Base-by-base conservation (phyloP, 2,113 vertebrate species). In the Corvus hawaiiensis region DNA sequence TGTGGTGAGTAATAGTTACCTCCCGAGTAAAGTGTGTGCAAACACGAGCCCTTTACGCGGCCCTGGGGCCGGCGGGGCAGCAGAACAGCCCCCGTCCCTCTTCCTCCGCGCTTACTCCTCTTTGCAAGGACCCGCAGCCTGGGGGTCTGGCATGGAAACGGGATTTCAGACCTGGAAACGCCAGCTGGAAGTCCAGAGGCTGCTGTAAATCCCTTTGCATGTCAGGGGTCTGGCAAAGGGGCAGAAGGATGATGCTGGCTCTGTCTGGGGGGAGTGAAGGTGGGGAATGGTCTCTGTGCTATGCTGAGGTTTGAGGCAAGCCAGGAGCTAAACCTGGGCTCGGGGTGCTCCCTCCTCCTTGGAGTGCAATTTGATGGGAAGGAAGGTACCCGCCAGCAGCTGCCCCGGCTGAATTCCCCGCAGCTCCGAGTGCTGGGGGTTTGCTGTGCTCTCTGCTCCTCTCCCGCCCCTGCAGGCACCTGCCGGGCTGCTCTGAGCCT, bases 1-100 rank as follows among this genome's bases (percentile, higher is more conserved):
- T 15, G 72, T 2, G 24, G 67, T 16, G 78, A 63, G 44, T n/a
- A 21, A 13, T 0, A 16, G 26, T 9, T 13, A 27, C 41, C 13
- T 13, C 15, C 5, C 3, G 1, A 1, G 32, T 6, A 3, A n/a
- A 37, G 39, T 0, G 16, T 19, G 39, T 12, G 56, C 41, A 61
- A 6, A 51, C 27, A 2, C 0, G 20, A 18, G 33, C 27, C n/a
- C 6, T 12, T 5, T 2, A 9, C 11, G 3, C 11, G 18, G 63
- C 52, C 30, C 52, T 6, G 68, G 66, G 41, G 48, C 33, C 54
- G 6, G 35, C 0, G 13, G 22, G 30, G 17, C 30, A 9, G 26
- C 39, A 11, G 15, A 41, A 2, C 23, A 4, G 41, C 1, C 11
- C 52, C 54, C 1, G 26, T 2, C 5, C 39, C 55, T 6, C 49